phyloP scores from a whole-genome alignment of 2,113 vertebrate genomes.

The Enhydra lutris region DNA sequence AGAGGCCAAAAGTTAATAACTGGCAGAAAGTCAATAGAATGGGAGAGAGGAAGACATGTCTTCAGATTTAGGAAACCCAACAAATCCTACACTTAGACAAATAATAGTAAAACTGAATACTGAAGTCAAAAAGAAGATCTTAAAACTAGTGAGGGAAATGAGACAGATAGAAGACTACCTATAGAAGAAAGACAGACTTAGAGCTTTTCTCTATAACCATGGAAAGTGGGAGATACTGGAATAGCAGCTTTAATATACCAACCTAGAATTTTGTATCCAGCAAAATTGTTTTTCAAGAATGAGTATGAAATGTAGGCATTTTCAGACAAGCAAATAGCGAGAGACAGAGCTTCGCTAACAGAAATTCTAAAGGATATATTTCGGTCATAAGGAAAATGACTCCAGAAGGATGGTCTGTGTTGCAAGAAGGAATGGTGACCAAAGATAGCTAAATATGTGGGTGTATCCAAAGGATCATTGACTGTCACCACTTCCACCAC shows the following conservation, averaged over 20 bases:
- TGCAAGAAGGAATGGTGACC: neutral
- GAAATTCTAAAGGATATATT: neutral
- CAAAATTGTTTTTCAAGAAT: neutral
- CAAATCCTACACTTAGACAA: neutral
- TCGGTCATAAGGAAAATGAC: neutral
- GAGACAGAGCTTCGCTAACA: neutral
- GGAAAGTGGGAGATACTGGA: neutral
- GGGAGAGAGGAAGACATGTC: neutral
- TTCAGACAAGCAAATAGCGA: neutral
- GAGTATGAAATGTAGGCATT: neutral
- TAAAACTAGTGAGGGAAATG: neutral
- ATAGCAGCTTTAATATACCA: neutral
- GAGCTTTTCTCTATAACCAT: neutral
- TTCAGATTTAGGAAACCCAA: neutral
- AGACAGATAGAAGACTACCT: neutral
- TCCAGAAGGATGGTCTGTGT: neutral
- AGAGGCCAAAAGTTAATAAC: neutral
- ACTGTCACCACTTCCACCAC: neutral
- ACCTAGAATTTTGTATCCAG: neutral
- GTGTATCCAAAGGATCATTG: neutral
- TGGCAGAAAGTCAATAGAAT: neutral
- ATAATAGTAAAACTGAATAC: neutral
- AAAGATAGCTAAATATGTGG: neutral
- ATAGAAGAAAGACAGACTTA: neutral
- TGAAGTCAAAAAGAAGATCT: neutral